phyloP scores from a whole-genome alignment of 2,888 invertebrate genomes.

The Embidobia sp. region DNA sequence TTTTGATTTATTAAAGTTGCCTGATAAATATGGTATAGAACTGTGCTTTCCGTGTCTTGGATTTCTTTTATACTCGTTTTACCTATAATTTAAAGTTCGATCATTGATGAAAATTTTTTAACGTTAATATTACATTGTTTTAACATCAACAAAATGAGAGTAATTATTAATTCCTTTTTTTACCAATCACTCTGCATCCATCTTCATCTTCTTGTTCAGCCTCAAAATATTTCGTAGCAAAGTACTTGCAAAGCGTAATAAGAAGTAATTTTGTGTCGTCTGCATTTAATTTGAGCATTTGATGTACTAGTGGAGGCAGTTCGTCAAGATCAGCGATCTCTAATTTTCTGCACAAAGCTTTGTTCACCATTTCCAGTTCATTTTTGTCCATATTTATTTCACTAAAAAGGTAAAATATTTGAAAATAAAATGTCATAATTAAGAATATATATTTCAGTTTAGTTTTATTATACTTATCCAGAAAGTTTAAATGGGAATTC shows the following conservation, averaged over 20 bases:
- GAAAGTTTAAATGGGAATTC: too few relatives aligned
- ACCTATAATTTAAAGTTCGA: constrained; percentile 26
- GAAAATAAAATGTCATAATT: too few relatives aligned
- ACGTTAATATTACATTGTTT: not conserved
- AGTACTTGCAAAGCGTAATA: constrained; percentile 82
- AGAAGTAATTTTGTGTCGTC: constrained; percentile 81
- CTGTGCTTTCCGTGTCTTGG: constrained; percentile 85
- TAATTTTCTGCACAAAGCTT: constrained; percentile 84
- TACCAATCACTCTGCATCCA: constrained; percentile 72
- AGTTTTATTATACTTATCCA: too few relatives aligned
- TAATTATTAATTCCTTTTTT: not conserved
- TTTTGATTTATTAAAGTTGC: constrained; percentile 81
- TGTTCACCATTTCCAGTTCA: constrained; percentile 85
- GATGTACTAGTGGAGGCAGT: constrained; percentile 86
- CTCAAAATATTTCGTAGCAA: constrained; percentile 79
- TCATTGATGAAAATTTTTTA: constrained; percentile 10
- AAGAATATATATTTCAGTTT: too few relatives aligned
- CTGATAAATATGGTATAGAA: constrained; percentile 84
- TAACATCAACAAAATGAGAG: not conserved
- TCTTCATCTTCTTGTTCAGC: constrained; percentile 63
- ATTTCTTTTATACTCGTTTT: constrained; percentile 79
- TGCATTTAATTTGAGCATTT: constrained; percentile 84
- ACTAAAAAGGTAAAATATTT: constrained; percentile 18
- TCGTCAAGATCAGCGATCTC: constrained; percentile 84
- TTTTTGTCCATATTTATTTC: constrained; percentile 82